Conservation (phyloP, 2,888 invertebrate genomes). For the Dendrolimus pini region DNA sequence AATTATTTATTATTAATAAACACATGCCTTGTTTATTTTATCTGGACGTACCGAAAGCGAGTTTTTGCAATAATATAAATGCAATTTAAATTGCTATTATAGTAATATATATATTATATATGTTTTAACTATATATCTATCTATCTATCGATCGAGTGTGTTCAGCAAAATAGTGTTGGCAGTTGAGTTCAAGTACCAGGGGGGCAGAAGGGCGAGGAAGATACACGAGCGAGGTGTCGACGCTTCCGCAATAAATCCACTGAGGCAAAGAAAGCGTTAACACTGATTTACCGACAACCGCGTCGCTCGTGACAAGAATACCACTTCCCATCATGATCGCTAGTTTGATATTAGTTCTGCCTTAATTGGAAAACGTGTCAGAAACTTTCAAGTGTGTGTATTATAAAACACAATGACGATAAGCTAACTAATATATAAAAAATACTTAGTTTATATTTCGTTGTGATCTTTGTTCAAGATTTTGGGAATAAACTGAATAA, state of each 20-base stretch:
- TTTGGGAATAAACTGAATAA: too few species aligned
- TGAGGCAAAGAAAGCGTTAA: constrained; percentile 57
- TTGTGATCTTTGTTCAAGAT: too few species aligned
- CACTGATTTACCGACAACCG: constrained; percentile 59
- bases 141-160: too few species aligned
- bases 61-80: constrained; percentile 27
- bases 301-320: constrained; percentile 37
- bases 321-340: not conserved
- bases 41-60: constrained; percentile 19
- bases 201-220: constrained; percentile 35
- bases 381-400: too few species aligned
- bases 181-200: constrained; percentile 31
- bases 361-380: too few species aligned
- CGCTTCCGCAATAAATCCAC: constrained; percentile 51
- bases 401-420: too few species aligned
- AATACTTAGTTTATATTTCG: too few species aligned
- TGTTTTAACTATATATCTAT: too few species aligned
- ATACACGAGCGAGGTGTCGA: constrained; percentile 42
- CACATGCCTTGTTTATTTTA: constrained; percentile 28
- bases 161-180: constrained; percentile 16
- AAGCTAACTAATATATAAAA: too few species aligned
- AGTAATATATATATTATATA: too few species aligned
- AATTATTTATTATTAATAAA: constrained; percentile 30
- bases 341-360: not conserved
- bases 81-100: constrained; percentile 19